A percentile compares a stretch with the other conserved stretches of the same genome.
Conservation (phyloP, 1,140 invertebrate genomes). For the Eumeta japonica region DNA sequence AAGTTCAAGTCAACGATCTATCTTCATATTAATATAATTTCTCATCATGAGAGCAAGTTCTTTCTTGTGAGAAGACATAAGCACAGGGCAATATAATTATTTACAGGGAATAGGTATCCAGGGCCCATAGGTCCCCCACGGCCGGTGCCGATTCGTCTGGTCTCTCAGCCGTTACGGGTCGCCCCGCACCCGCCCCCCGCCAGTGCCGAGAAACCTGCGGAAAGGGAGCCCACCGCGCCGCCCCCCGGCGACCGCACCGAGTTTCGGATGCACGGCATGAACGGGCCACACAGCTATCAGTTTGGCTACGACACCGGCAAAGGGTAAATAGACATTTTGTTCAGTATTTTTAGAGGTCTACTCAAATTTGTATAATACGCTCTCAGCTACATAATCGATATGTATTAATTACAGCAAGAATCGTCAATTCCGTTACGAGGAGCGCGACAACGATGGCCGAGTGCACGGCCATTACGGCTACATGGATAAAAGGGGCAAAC, state of each 20-base stretch:
- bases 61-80: too few species aligned
- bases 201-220: too few species aligned
- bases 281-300: constrained; percentile 80
- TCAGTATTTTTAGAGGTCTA: neutral
- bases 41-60: too few species aligned
- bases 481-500: constrained; percentile 75
- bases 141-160: constrained; percentile 18
- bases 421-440: constrained; percentile 79
- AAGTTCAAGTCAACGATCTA: too few species aligned
- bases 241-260: constrained; percentile 45
- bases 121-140: constrained; percentile 19
- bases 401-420: constrained; percentile 64
- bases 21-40: too few species aligned
- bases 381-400: constrained; percentile 1
- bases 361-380: neutral
- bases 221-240: constrained; percentile 8
- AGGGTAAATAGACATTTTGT: constrained; percentile 60
- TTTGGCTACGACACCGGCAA: constrained; percentile 86
- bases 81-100: too few species aligned
- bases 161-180: too few species aligned
- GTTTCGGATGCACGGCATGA: constrained; percentile 67
- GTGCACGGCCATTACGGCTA: constrained; percentile 83
- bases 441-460: constrained; percentile 71
- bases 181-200: constrained; percentile 8
- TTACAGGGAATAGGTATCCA: constrained; percentile 21